Evolutionary conservation across 2,113 vertebrate genomes (phyloP).

Genomic region (Blennius ocellaris): DNA sequence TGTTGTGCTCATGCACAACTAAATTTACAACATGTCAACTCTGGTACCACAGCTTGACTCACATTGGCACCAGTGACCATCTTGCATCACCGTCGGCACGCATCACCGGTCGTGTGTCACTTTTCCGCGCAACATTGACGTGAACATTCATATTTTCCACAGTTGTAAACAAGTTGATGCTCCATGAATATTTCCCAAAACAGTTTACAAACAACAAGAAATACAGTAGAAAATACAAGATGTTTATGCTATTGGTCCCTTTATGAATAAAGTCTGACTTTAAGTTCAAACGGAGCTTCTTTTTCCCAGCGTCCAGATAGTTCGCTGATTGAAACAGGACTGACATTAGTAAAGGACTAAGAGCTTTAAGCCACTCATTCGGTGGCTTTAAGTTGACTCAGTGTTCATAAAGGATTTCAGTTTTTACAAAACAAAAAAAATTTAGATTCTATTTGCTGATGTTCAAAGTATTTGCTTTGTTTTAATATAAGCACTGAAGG

Average conservation of each 20-base stretch:
- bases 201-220: slow-evolving; percentile 32
- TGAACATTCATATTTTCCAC: slow-evolving; percentile 37
- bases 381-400: not conserved
- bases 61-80: slow-evolving; percentile 41
- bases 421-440: slow-evolving; percentile 17
- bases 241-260: not conserved
- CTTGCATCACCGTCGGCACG: slow-evolving; percentile 32
- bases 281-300: slow-evolving; percentile 5
- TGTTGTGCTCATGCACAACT: slow-evolving; percentile 4
- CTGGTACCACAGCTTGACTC: not conserved
- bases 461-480: not conserved
- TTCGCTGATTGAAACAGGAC: not conserved
- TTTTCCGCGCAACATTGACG: slow-evolving; percentile 21
- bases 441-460: not conserved
- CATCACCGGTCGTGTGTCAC: slow-evolving; percentile 41
- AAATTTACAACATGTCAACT: not conserved
- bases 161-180: slow-evolving; percentile 15
- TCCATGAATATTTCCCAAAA: slow-evolving; percentile 22
- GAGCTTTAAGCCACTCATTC: not conserved
- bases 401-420: slow-evolving; percentile 14
- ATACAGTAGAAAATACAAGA: slow-evolving; percentile 25
- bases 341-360: not conserved
- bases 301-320: not conserved
- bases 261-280: not conserved
- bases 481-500: too few relatives aligned